Evolutionary conservation across 2,888 invertebrate species (phyloP), one percentile per base, ranked within the genome.

Genomic region (Hoplodrina blanda): DNA sequence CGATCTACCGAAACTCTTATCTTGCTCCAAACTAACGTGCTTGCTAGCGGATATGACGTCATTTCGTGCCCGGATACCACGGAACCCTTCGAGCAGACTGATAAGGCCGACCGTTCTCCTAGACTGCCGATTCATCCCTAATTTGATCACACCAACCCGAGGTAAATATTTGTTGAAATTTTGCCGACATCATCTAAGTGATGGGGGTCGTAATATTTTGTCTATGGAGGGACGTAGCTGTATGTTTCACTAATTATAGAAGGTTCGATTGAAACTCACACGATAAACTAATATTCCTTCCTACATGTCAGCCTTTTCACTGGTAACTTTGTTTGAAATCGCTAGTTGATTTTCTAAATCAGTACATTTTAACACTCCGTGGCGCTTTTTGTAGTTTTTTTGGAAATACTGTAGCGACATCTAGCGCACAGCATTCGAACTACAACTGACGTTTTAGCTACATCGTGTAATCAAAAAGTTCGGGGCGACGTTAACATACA

Each of bases 141-240:
- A 64, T 71, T 66, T 41, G 65, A 81, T 81, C 65, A 78, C n/a
- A 56, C 25, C 17, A 60, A 17, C 25, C 19, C 50, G 19, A 56
- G 44, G 65, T 77, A 71, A 78, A 77, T 71, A 78, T 77, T 81
- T 78, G 78, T 65, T 65, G 54, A 60, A 59, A 81, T 70, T 62
- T 62, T 46, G 17, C 37, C 17, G 19, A 15, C 62, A 30, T 44
- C 54, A n/a, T 30, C 20, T 60, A 52, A 59, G 20, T 72, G 78
- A 78, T 11, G 17, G 46, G 33, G 59, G 49, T 60, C 19, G 52
- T 17, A 17, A 62, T 41, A 78, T 65, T 54, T 66, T 62, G 46
- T 65, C 13, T 55, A 25, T 25, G 11, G 11, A 25, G 49, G 41
- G 17, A n/a, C 19, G 13, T 53, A 30, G n/a, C 37, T 41, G 41